Conservation (phyloP, 2,888 invertebrate genomes). For the Odontomyia ornata region DNA sequence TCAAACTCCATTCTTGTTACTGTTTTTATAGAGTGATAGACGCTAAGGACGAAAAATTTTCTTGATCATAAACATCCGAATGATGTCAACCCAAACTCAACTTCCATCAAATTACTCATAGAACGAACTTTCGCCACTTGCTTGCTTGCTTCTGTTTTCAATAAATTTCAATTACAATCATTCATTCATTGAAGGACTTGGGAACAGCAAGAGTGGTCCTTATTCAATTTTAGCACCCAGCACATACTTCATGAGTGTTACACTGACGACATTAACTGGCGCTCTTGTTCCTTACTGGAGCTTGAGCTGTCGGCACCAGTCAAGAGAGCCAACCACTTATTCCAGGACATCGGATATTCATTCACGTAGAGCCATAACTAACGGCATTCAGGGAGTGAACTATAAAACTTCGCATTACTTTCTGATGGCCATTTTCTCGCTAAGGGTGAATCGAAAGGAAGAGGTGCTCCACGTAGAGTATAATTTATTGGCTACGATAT, state of each 20-base stretch:
- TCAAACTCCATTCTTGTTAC: not conserved
- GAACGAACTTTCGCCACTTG: too few species aligned
- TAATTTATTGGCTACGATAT: conserved; percentile 35
- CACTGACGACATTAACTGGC: not conserved
- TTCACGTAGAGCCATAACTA: not conserved
- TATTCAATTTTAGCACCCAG: not conserved
- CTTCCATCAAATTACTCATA: not conserved
- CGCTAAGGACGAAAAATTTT: not conserved
- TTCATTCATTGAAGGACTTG: conserved; percentile 42
- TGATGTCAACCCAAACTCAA: not conserved
- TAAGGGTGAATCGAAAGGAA: not conserved
- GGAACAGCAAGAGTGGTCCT: not conserved
- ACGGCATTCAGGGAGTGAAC: not conserved
- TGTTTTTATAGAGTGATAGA: not conserved
- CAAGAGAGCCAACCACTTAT: not conserved
- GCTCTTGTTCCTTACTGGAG: not conserved
- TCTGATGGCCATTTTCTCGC: conserved; percentile 24
- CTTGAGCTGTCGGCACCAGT: too few species aligned
- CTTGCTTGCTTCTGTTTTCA: conserved; percentile 30
- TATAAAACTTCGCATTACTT: conserved; percentile 24
- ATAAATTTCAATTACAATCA: conserved; percentile 48
- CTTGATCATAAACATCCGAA: not conserved
- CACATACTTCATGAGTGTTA: not conserved
- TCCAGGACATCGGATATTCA: not conserved
- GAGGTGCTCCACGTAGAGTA: not conserved